A percentile compares a stretch with the other conserved stretches of the same genome.
Conservation (phyloP, 1,140 invertebrate species). For the Thaumetopoea pityocampa region DNA sequence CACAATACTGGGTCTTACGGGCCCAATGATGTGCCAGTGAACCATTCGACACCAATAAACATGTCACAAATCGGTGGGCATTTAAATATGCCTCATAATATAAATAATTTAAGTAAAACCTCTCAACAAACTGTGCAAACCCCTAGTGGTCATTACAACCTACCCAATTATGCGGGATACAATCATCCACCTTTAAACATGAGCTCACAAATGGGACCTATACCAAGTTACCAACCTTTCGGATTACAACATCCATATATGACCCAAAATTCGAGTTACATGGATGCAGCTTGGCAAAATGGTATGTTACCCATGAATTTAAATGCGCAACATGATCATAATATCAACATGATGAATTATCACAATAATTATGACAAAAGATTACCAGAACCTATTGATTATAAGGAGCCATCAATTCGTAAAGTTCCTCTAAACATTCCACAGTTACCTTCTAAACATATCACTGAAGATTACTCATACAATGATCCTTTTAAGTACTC, state of each 20-base stretch:
- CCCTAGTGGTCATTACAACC: constrained; percentile 31
- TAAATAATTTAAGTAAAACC: constrained; percentile 52
- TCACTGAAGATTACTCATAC: constrained; percentile 21
- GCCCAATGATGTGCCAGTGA: constrained; percentile 47
- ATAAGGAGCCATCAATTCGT: constrained; percentile 26
- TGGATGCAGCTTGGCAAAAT: constrained; percentile 38
- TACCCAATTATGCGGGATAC: constrained; percentile 41
- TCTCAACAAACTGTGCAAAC: constrained; percentile 31
- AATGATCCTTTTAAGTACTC: constrained; percentile 13
- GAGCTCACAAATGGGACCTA: constrained; percentile 34
- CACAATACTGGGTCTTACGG: constrained; percentile 60
- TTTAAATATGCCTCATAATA: constrained; percentile 44
- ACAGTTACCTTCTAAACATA: constrained; percentile 40
- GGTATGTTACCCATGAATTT: constrained; percentile 52
- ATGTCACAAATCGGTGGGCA: constrained; percentile 38
- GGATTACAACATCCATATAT: constrained; percentile 36
- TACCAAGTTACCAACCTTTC: constrained; percentile 40
- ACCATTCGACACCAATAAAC: constrained; percentile 43
- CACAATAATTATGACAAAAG: constrained; percentile 23
- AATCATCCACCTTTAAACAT: constrained; percentile 35
- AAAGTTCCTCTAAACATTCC: constrained; percentile 43
- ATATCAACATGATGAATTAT: constrained; percentile 25
- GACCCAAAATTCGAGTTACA: constrained; percentile 24
- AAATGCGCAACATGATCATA: constrained; percentile 37
- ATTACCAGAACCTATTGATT: constrained; percentile 5